Evolutionary conservation across 2,797 vertebrate genomes (phyloP), one percentile per base, ranked within the genome.

Genomic region (Sebastes aleutianus): DNA sequence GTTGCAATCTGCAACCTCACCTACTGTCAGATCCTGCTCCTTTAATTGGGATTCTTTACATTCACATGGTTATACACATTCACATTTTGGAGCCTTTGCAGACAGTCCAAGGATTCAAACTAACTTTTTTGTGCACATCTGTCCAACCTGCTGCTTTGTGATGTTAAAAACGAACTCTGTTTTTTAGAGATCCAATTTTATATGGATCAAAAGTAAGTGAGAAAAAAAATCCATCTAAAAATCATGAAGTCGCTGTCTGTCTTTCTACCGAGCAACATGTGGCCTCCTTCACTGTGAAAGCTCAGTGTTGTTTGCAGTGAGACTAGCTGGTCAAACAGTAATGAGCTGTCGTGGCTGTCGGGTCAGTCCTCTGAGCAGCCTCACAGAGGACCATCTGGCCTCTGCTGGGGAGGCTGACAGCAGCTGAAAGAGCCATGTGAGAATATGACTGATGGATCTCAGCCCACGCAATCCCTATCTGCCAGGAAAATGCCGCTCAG

Each of bases 361-460:
- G 69, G 76, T 79, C 74, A 59, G 66, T 75, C 63, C 29, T 82
- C 58, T 70, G 74, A 80, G 67, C 70, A 14, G 74, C 71, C 78
- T 79, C 36, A 57, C 43, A 36, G 63, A 73, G 53, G 74, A 85
- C 84, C 85, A 87, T 85, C 86, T 93, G 90, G 79, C 72, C 80
- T 80, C 69, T 62, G 80, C 76, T 74, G 71, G 76, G 76, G 75
- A 85, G 68, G 84, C 73, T 77, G 85, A 84, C 72, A 80, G 81
- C 80, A 84, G 82, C 86, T 79, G 64, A 87, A 85, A 85, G 74
- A 78, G 59, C 74, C 77, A 67, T 84, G 80, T 83, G 82, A 92
- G 82, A 88, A 90, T 74, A 77, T 84, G 85, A 93, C 59, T 87
- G 92, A 90, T 88, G 83, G 85, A 74, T 79, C 62, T 68, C 83